Conservation (phyloP, 1,140 invertebrate genomes). For the Acromyrmex charruanus region DNA sequence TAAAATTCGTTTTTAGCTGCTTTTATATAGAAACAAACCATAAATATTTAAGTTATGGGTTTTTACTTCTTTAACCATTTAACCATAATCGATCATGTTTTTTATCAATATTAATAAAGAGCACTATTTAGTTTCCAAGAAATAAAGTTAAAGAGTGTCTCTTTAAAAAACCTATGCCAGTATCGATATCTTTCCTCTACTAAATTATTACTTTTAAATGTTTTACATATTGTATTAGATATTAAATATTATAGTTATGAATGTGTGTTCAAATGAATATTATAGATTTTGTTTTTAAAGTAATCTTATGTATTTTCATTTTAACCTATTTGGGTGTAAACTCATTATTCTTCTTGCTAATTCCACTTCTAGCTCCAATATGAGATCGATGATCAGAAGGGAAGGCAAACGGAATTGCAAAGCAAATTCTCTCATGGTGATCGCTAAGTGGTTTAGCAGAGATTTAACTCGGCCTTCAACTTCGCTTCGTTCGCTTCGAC, state of each 20-base stretch:
- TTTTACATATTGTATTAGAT: neutral
- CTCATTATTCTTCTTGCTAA: constrained; percentile 29
- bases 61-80: too few relatives aligned
- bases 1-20: too few relatives aligned
- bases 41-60: too few relatives aligned
- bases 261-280: neutral
- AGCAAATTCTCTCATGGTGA: constrained; percentile 18
- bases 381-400: constrained; percentile 21
- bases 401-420: constrained; percentile 38
- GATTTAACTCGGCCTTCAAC: constrained; percentile 44
- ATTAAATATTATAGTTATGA: neutral
- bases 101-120: too few relatives aligned
- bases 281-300: neutral
- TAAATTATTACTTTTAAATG: constrained; percentile 3
- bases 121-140: too few relatives aligned
- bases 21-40: too few relatives aligned
- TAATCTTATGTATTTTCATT: constrained; percentile 23
- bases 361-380: constrained; percentile 14
- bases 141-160: too few relatives aligned
- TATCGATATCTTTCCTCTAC: neutral
- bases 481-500: neutral
- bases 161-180: too few relatives aligned
- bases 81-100: too few relatives aligned
- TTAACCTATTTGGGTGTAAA: constrained; percentile 28
- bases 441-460: constrained; percentile 47